These are phyloP conservation scores for Triplophysa bombifrons DNA, from an alignment of 2,797 vertebrate species.

Conservation along the genomic window DNA sequence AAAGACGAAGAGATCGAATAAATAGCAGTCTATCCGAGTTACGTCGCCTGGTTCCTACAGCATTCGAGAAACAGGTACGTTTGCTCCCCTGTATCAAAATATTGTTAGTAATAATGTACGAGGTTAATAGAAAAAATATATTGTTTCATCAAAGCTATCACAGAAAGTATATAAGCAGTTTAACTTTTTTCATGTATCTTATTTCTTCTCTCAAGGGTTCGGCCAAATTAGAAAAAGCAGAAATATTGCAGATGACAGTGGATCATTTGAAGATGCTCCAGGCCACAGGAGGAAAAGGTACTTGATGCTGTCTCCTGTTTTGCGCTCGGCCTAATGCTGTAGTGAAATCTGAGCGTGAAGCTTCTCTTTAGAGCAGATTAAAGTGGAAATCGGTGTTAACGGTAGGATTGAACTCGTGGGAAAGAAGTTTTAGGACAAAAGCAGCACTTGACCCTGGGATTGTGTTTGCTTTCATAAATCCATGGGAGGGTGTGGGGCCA, in stretches of 20 bases:
- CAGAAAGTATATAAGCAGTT: neutral
- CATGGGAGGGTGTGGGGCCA: constrained; percentile 80
- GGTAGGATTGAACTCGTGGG: constrained; percentile 90
- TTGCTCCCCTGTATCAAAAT: neutral
- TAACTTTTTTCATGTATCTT: neutral
- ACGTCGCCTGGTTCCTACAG: constrained; percentile 89
- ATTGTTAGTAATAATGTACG: neutral
- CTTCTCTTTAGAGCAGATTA: constrained; percentile 78
- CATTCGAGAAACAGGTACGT: constrained; percentile 94
- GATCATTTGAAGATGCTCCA: constrained; percentile 97
- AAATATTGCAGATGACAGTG: constrained; percentile 97
- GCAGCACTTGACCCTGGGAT: constrained; percentile 89
- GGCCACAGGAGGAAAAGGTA: constrained; percentile 91
- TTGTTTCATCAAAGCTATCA: constrained; percentile 10
- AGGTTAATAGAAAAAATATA: neutral
- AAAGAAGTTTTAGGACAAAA: constrained; percentile 88
- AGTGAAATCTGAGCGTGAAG: constrained; percentile 66
- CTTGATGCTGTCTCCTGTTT: constrained; percentile 40
- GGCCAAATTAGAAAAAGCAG: constrained; percentile 95
- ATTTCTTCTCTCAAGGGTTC: constrained; percentile 79
- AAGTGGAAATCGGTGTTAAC: constrained; percentile 88
- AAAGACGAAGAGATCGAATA: constrained; percentile 93
- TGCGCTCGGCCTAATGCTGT: constrained; percentile 16
- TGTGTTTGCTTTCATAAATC: constrained; percentile 94
- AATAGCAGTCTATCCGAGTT: constrained; percentile 94